Conservation (phyloP, 2,797 vertebrate species). For the Arctocebus calabarensis region DNA sequence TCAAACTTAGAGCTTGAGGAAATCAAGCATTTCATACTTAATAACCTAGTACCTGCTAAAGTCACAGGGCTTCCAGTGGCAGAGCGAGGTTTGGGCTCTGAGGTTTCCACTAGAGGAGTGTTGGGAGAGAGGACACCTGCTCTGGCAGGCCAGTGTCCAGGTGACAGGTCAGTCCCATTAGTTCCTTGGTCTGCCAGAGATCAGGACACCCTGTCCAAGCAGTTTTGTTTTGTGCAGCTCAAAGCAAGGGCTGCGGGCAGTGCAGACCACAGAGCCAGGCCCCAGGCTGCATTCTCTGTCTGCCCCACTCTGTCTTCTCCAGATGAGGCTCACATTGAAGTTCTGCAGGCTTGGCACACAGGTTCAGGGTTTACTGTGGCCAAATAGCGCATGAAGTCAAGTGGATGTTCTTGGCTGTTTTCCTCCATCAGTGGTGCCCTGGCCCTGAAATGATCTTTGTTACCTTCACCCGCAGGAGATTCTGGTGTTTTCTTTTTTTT, state of each 20-base stretch:
- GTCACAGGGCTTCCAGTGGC: neutral
- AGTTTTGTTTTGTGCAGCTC: neutral
- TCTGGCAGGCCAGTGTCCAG: neutral
- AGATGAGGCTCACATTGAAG: neutral
- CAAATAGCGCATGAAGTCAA: neutral
- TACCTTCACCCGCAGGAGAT: neutral
- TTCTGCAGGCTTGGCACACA: neutral
- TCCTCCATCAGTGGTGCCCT: neutral
- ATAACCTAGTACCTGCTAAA: too few relatives aligned
- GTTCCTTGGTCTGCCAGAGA: neutral
- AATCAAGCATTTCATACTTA: too few relatives aligned
- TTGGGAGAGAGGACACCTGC: neutral
- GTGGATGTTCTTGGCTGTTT: fast-evolving
- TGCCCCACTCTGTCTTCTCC: neutral
- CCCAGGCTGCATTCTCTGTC: neutral
- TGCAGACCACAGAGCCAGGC: neutral
- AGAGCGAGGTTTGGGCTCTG: neutral
- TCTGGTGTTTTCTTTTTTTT: neutral
- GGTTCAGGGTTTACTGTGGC: neutral
- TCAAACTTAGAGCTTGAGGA: too few relatives aligned
- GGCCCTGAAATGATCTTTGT: neutral
- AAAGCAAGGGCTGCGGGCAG: neutral
- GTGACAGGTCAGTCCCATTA: neutral
- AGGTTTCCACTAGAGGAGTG: neutral
- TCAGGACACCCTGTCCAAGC: neutral